Evolutionary conservation across 2,113 vertebrate genomes (phyloP).

Genomic region (Periophthalmodon schlosseri): DNA sequence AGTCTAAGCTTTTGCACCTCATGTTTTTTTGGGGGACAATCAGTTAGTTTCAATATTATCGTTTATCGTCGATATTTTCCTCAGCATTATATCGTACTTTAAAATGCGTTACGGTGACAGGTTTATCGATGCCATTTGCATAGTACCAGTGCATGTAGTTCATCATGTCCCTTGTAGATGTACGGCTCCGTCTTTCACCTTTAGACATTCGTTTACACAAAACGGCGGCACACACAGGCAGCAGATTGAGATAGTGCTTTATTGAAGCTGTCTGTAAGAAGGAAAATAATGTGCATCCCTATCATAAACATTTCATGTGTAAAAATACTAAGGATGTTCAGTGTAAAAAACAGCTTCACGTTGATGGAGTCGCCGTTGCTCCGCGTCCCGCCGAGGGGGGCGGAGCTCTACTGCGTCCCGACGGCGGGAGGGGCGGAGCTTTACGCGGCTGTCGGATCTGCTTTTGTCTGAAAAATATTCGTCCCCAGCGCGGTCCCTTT

Average conservation of each 20-base stretch:
- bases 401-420: conserved; percentile 57
- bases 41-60: too few relatives aligned
- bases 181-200: background rate
- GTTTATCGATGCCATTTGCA: too few relatives aligned
- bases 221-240: conserved; percentile 60
- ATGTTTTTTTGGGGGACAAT: too few relatives aligned
- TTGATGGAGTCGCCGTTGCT: conserved; percentile 73
- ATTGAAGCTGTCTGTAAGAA: conserved; percentile 97
- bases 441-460: conserved; percentile 48
- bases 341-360: conserved; percentile 94
- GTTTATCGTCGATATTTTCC: too few relatives aligned
- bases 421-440: conserved; percentile 54
- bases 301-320: conserved; percentile 91
- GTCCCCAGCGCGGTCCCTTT: conserved; percentile 22
- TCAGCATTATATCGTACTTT: too few relatives aligned
- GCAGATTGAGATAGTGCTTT: conserved; percentile 97
- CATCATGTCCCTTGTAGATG: background rate
- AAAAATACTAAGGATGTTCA: conserved; percentile 99
- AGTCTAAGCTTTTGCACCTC: too few relatives aligned
- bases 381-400: conserved; percentile 74
- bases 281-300: conserved; percentile 96
- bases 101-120: too few relatives aligned
- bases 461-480: conserved; percentile 31
- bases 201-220: conserved; percentile 38
- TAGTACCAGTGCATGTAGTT: too few relatives aligned